Evolutionary conservation across 2,888 invertebrate genomes (phyloP).

Genomic region (Itoplectis maculator): DNA sequence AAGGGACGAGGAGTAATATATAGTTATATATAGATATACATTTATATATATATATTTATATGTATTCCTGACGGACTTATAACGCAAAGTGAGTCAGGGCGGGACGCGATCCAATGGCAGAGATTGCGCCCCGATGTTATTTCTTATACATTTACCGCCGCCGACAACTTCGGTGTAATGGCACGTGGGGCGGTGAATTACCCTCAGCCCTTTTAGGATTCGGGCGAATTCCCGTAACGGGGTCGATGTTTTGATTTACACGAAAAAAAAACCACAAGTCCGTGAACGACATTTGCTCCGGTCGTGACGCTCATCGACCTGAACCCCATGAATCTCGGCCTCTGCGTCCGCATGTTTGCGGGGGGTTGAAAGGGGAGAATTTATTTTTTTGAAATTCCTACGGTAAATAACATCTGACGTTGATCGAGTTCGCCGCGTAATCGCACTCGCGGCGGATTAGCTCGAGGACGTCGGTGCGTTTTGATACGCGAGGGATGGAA

Average conservation of each 20-base stretch:
- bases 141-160: not conserved
- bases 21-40: not conserved
- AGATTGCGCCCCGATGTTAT: not conserved
- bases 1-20: not conserved
- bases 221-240: not conserved
- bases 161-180: not conserved
- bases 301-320: not conserved
- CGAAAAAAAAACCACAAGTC: not conserved
- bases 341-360: too few relatives aligned
- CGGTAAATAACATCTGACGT: too few relatives aligned
- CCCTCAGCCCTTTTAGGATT: not conserved
- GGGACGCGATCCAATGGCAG: not conserved
- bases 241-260: not conserved
- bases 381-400: too few relatives aligned
- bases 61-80: not conserved
- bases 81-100: not conserved
- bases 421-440: too few relatives aligned
- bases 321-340: too few relatives aligned
- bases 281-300: not conserved
- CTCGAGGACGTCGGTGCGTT: too few relatives aligned
- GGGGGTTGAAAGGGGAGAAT: too few relatives aligned
- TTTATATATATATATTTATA: too few relatives aligned
- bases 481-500: too few relatives aligned
- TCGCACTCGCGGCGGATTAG: too few relatives aligned
- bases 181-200: not conserved